A percentile compares a stretch with the other conserved stretches of the same genome.
Evolutionary conservation across 2,888 invertebrate genomes (phyloP).

Genomic region (Cloeon dipterum): DNA sequence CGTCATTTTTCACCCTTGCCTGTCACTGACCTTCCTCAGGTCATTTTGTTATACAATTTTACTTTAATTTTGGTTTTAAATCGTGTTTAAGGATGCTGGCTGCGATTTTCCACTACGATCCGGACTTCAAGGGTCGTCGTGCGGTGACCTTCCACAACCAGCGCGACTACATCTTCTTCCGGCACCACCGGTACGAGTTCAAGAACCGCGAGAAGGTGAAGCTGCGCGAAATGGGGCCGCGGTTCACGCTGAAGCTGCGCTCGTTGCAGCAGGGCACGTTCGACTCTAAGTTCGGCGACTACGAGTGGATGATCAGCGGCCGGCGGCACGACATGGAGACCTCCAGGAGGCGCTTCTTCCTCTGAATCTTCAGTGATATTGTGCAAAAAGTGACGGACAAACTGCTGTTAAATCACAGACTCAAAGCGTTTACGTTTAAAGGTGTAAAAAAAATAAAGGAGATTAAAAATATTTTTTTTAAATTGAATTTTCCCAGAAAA

Average conservation of each 20-base stretch:
- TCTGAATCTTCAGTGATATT: too few species aligned
- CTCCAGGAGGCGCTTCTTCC: slow-evolving; percentile 75
- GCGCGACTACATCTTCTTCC: slow-evolving; percentile 93
- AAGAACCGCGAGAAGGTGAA: slow-evolving; percentile 39
- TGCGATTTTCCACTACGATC: slow-evolving; percentile 84
- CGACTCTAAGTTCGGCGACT: slow-evolving; percentile 90
- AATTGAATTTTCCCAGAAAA: too few species aligned
- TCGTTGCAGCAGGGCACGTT: slow-evolving; percentile 94
- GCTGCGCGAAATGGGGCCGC: slow-evolving; percentile 83
- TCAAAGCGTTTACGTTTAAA: too few species aligned
- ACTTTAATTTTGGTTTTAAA: too few species aligned
- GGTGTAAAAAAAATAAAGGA: too few species aligned
- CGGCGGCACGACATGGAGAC: slow-evolving; percentile 86
- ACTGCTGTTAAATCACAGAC: not conserved
- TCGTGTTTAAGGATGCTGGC: slow-evolving; percentile 88
- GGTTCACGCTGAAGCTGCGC: slow-evolving; percentile 80
- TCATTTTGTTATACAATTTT: too few species aligned
- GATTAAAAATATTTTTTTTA: too few species aligned
- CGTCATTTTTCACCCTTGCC: too few species aligned
- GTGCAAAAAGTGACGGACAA: not conserved
- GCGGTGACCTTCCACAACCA: slow-evolving; percentile 98
- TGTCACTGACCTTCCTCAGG: too few species aligned
- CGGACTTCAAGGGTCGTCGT: slow-evolving; percentile 80
- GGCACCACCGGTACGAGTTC: slow-evolving; percentile 91
- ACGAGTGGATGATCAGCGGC: slow-evolving; percentile 82